A percentile compares a stretch with the other conserved stretches of the same genome.
phyloP scores from a whole-genome alignment of 2,113 vertebrate species.

The Pogonocichla stellata region DNA sequence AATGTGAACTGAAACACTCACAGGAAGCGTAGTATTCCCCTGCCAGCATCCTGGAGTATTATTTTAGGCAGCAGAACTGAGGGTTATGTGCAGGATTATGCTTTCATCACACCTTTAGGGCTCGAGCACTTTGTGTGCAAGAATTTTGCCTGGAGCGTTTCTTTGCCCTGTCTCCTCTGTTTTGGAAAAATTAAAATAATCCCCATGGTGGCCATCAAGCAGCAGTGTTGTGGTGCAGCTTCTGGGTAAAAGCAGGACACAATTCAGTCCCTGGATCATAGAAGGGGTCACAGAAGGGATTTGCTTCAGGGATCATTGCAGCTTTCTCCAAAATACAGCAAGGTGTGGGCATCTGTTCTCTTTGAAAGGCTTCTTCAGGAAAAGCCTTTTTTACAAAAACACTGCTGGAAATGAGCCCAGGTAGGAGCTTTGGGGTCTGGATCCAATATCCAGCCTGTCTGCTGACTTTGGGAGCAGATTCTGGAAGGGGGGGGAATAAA shows the following conservation, averaged over 20 bases:
- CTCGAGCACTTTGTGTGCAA: conserved; percentile 46
- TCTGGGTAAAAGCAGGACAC: background rate
- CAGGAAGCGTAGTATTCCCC: conserved; percentile 77
- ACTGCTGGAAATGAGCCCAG: background rate
- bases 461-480: background rate
- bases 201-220: background rate
- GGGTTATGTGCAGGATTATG: conserved; percentile 64
- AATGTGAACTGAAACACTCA: conserved; percentile 74
- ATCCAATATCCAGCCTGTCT: background rate
- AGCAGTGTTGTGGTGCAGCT: fast-evolving
- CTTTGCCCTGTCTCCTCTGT: background rate
- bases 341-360: background rate
- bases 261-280: background rate
- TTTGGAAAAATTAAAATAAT: conserved; percentile 21
- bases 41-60: conserved; percentile 80
- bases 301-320: background rate
- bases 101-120: conserved; percentile 78
- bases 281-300: background rate
- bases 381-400: background rate
- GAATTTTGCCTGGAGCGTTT: conserved; percentile 54
- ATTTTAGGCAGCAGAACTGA: conserved; percentile 83
- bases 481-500: background rate
- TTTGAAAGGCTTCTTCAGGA: background rate
- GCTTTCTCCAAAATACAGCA: background rate
- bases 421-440: background rate